phyloP scores from a whole-genome alignment of 2,888 invertebrate genomes.

The Pasiphila rectangulata region DNA sequence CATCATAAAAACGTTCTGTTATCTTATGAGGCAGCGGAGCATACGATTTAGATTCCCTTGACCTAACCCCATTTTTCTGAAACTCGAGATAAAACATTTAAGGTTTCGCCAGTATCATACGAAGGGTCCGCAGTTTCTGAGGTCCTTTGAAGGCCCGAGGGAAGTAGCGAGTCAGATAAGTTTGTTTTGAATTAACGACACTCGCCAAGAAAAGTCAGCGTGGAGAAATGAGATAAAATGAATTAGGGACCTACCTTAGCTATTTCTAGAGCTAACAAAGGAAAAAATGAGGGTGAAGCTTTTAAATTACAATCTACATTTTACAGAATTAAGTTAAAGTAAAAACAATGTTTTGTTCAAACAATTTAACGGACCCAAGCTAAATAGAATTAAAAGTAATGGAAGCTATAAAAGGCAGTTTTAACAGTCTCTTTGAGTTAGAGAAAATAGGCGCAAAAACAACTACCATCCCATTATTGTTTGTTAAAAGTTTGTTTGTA shows the following conservation, averaged over 20 bases:
- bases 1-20: conserved; percentile 10
- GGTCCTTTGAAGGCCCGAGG: conserved; percentile 45
- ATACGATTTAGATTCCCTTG: conserved; percentile 26
- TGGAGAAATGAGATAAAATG: conserved; percentile 38
- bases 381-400: not conserved
- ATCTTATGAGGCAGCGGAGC: conserved; percentile 26
- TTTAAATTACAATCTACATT: not conserved
- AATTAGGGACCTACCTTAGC: conserved; percentile 23
- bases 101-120: conserved; percentile 42
- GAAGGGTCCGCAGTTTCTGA: conserved; percentile 36
- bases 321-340: not conserved
- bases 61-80: conserved; percentile 35
- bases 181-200: conserved; percentile 50
- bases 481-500: too few relatives aligned
- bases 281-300: conserved; percentile 13
- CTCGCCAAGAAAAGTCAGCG: conserved; percentile 37
- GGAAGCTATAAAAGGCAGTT: not conserved
- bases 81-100: conserved; percentile 43
- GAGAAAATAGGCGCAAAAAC: too few relatives aligned
- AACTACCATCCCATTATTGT: too few relatives aligned
- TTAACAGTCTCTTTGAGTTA: not conserved
- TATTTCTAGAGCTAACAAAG: conserved; percentile 28
- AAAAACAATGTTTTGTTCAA: not conserved
- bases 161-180: conserved; percentile 45
- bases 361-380: not conserved